These are phyloP conservation scores for Drosophila sturtevanti DNA, from an alignment of 1,140 invertebrate species.

Conservation along the genomic window DNA sequence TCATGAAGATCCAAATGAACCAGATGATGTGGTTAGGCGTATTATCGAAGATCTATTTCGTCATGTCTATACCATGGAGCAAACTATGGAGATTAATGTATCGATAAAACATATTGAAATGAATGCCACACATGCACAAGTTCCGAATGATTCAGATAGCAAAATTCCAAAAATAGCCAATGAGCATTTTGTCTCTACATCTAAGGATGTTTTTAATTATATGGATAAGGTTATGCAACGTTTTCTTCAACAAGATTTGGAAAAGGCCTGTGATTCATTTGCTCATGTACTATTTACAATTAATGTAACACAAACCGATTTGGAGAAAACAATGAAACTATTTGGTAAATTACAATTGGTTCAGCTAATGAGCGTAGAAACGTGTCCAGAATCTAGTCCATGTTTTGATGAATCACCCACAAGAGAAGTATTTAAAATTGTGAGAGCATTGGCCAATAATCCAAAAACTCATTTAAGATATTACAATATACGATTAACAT, in stretches of 20 bases:
- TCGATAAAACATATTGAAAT: constrained; percentile 32
- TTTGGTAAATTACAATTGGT: constrained; percentile 48
- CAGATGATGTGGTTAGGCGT: constrained; percentile 32
- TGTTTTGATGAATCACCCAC: constrained; percentile 9
- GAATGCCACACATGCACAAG: neutral
- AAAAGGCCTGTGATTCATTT: neutral
- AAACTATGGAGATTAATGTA: constrained; percentile 36
- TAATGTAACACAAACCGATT: constrained; percentile 30
- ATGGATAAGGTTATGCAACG: constrained; percentile 17
- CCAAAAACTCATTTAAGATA: constrained; percentile 54
- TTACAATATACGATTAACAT: constrained; percentile 43
- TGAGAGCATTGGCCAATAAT: constrained; percentile 30
- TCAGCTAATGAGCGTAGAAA: constrained; percentile 1
- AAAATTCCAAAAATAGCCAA: neutral
- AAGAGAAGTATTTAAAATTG: constrained; percentile 21
- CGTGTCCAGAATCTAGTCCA: neutral
- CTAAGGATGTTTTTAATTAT: constrained; percentile 40
- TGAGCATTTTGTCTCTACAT: constrained; percentile 41
- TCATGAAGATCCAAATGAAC: neutral
- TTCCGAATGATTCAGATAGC: neutral
- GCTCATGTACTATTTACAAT: constrained; percentile 39
- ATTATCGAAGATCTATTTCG: constrained; percentile 38
- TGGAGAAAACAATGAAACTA: constrained; percentile 12
- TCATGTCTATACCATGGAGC: constrained; percentile 25
- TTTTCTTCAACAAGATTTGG: neutral